These are phyloP conservation scores for Sebastes nivosus DNA, from an alignment of 2,797 vertebrate genomes.

Conservation along the genomic window DNA sequence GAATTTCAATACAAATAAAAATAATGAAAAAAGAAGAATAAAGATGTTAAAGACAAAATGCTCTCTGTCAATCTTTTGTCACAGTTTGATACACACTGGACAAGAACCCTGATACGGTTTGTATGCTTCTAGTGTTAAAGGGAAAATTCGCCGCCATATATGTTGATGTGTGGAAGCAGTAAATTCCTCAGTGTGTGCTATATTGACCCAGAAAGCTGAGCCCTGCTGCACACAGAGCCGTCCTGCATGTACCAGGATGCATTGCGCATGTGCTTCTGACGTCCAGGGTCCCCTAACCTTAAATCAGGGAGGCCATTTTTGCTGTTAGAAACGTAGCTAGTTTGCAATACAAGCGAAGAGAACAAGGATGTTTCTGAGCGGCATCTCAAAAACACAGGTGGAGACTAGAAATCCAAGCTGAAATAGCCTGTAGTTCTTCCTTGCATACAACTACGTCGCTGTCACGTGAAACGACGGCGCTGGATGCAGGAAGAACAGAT, in stretches of 20 bases:
- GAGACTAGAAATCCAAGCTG: not conserved
- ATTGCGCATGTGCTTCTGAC: not conserved
- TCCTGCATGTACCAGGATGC: not conserved
- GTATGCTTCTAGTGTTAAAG: not conserved
- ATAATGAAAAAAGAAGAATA: constrained; percentile 84
- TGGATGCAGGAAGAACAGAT: not conserved
- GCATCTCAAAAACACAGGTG: too few species aligned
- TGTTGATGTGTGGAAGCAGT: not conserved
- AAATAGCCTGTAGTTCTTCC: not conserved
- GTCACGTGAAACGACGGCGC: fast-evolving
- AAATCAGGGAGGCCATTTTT: not conserved
- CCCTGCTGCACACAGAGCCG: not conserved
- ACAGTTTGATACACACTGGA: not conserved
- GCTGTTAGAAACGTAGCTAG: too few species aligned
- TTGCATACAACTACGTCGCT: not conserved
- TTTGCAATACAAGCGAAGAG: not conserved
- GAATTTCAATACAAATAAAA: constrained; percentile 82
- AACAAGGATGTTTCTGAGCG: not conserved
- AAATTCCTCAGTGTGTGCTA: not conserved
- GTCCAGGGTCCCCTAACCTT: not conserved
- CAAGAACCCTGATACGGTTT: not conserved
- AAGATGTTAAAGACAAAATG: constrained; percentile 79
- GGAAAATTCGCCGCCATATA: too few species aligned
- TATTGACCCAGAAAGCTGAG: not conserved
- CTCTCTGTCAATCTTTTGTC: not conserved